Evolutionary conservation across 1,140 invertebrate species (phyloP).

Genomic region (Marisa cornuarietis): DNA sequence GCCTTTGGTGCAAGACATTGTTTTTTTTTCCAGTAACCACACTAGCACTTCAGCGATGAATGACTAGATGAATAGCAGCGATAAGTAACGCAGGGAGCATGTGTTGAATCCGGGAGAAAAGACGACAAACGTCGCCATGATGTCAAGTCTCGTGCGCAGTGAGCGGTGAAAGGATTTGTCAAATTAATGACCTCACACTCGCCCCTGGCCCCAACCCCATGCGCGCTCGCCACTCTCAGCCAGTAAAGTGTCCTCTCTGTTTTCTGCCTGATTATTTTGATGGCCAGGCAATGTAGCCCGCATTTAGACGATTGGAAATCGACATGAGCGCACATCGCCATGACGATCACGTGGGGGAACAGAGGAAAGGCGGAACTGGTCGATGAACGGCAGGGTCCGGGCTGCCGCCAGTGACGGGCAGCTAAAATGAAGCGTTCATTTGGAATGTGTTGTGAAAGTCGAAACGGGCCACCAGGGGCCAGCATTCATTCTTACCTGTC

Average conservation of each 20-base stretch:
- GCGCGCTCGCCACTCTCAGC: neutral
- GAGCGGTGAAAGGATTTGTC: constrained; percentile 13
- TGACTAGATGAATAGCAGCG: no score
- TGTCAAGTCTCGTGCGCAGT: no score
- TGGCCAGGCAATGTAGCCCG: constrained; percentile 16
- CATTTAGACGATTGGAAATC: constrained; percentile 21
- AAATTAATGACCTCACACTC: constrained; percentile 10
- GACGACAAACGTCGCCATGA: no score
- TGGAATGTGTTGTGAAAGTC: constrained; percentile 12
- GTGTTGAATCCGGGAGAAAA: no score
- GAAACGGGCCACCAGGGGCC: constrained; percentile 6
- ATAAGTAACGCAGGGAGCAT: no score
- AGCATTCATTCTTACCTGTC: no score
- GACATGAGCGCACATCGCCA: constrained; percentile 15
- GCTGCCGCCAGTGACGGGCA: no score
- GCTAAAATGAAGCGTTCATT: constrained; percentile 3
- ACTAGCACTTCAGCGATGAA: no score
- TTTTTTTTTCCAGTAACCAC: no score
- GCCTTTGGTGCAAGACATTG: no score
- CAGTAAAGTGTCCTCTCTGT: constrained; percentile 4
- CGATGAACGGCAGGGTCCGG: neutral
- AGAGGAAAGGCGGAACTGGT: constrained; percentile 18
- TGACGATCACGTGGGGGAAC: constrained; percentile 15
- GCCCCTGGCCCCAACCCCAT: neutral
- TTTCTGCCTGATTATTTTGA: constrained; percentile 18